Evolutionary conservation across 2,797 vertebrate species (phyloP), one percentile per base, ranked within the genome.

Genomic region (Somateria mollissima): DNA sequence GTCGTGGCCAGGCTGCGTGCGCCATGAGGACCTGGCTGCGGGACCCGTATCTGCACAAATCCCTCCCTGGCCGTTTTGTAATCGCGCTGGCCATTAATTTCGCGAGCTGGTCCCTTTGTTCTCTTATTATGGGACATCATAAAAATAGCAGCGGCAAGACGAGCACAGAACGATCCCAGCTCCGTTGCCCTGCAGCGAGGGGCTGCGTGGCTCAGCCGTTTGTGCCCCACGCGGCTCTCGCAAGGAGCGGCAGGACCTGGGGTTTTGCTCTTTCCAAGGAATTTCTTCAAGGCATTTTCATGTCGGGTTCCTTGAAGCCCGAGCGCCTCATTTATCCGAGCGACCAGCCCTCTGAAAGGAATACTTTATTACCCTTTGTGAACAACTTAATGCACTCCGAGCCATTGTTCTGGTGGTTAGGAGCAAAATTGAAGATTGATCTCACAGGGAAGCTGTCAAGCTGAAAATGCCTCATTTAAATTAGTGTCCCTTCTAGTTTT

Each of bases 201-300:
- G 92, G 71, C 93, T 96, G 92, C 86, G 95, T 79, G 90, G 36
- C 83, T 93, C 95, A 65, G 93, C 95, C 96, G 94, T 93, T 78
- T 82, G 75, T 56, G 67, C 92, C 93, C 93, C 94, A 77, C 51
- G 90, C 1, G 0, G 87, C 0, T 11, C 81, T 93, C 18, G 32
- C 88, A 82, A 81, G 90, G 84, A 93, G 94, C 32, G 20, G 80
- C 86, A 94, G 84, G 95, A 97, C 96, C 96, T 97, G 95, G 96
- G 94, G 92, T 95, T 95, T 95, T 93, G 92, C 95, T 95, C 95
- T 97, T 97, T 97, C 93, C 94, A 96, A 97, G 96, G 96, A 95
- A 96, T 96, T 95, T 95, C 92, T 96, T 94, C 89, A 84, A 94
- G 92, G 92, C 92, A 61, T 91, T 93, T 92, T 90, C 87, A 75